These are phyloP conservation scores for Oreocharis arfaki DNA, from an alignment of 2,113 vertebrate genomes.

Conservation along the genomic window DNA sequence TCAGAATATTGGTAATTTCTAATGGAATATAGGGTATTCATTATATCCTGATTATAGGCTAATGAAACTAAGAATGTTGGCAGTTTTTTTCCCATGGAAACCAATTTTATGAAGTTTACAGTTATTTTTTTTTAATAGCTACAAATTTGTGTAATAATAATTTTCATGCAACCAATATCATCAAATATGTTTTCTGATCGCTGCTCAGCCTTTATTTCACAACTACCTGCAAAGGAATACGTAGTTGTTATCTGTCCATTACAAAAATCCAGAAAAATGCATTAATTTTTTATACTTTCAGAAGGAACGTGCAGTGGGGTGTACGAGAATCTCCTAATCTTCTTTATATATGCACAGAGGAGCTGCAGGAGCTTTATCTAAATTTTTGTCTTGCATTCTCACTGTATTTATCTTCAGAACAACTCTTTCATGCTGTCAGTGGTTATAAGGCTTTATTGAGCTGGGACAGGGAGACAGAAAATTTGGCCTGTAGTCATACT, in stretches of 20 bases:
- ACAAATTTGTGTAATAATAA: neutral
- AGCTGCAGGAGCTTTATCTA: neutral
- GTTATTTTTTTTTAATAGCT: neutral
- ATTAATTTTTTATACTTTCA: neutral
- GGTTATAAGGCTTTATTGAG: neutral
- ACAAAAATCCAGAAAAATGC: neutral
- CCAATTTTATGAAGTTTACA: neutral
- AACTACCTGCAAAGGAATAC: neutral
- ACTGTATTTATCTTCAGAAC: neutral
- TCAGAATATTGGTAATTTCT: neutral
- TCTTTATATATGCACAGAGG: neutral
- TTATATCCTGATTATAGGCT: neutral
- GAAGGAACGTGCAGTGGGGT: accelerated
- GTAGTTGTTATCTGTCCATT: neutral
- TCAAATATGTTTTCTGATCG: neutral
- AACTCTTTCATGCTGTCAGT: neutral
- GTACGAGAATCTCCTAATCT: neutral
- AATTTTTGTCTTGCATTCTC: neutral
- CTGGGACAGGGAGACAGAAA: neutral
- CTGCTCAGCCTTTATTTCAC: neutral
- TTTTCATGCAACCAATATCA: neutral
- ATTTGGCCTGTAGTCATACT: neutral
- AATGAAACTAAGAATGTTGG: neutral
- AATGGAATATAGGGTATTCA: neutral
- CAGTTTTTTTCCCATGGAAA: neutral